A percentile compares a stretch with the other conserved stretches of the same genome.
Conservation (phyloP, 1,140 invertebrate species). For the Gryllus bimaculatus region DNA sequence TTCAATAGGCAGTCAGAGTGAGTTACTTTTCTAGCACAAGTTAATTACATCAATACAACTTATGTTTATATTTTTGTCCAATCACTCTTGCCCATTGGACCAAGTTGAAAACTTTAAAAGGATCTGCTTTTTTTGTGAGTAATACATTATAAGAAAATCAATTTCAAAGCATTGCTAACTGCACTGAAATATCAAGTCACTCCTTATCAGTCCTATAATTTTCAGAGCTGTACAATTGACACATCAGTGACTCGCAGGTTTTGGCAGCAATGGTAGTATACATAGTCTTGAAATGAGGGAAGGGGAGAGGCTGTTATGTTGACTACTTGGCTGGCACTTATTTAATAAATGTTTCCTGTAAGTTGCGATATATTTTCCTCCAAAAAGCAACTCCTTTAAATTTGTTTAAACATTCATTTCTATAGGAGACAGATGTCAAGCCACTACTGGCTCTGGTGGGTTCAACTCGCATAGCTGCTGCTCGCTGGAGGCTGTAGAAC, state of each 20-base stretch:
- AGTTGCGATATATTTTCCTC: not conserved
- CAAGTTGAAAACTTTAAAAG: too few species aligned
- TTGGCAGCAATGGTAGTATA: not conserved
- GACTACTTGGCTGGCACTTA: conserved; percentile 3
- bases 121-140: not conserved
- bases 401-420: conserved; percentile 7
- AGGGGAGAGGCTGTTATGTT: not conserved
- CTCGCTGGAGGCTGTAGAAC: not conserved
- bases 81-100: not conserved
- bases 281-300: not conserved
- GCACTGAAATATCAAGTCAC: not conserved
- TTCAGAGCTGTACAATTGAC: conserved; percentile 4
- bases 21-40: not conserved
- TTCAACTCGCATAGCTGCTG: conserved; percentile 19
- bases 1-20: not conserved
- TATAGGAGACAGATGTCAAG: conserved; percentile 15
- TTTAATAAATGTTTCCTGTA: not conserved
- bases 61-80: not conserved
- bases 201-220: not conserved
- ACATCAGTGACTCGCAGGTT: not conserved
- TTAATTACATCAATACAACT: not conserved
- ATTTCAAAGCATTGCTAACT: not conserved
- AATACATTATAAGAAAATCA: not conserved
- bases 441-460: conserved; percentile 20
- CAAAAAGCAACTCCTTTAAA: not conserved